A percentile compares a stretch with the other conserved stretches of the same genome.
These are phyloP conservation scores for Seriola dumerili DNA, from an alignment of 2,113 vertebrate genomes.

Conservation along the genomic window DNA sequence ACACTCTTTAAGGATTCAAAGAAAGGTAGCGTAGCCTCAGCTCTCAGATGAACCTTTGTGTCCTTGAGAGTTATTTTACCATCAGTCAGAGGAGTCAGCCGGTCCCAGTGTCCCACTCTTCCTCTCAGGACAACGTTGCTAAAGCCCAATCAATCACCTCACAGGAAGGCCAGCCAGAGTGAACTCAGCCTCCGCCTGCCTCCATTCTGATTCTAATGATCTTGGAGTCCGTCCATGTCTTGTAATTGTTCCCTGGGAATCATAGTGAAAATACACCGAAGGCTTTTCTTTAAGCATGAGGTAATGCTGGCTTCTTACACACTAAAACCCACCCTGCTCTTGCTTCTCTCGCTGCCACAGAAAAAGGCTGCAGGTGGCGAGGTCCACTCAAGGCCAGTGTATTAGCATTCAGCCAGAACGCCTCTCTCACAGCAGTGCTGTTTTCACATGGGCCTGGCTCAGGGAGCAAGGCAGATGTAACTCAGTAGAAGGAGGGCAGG, in stretches of 20 bases:
- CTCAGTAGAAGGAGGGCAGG: slow-evolving; percentile 53
- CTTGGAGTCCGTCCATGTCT: slow-evolving; percentile 63
- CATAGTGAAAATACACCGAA: slow-evolving; percentile 18
- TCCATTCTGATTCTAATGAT: slow-evolving; percentile 71
- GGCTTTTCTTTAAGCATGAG: slow-evolving; percentile 47
- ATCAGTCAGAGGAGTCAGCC: slow-evolving; percentile 45
- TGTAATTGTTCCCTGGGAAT: slow-evolving; percentile 58
- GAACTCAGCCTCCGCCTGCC: slow-evolving; percentile 49
- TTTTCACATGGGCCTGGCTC: slow-evolving; percentile 53
- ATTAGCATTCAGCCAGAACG: slow-evolving; percentile 60
- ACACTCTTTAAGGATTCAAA: slow-evolving; percentile 22
- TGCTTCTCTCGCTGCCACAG: slow-evolving; percentile 29
- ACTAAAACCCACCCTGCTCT: slow-evolving; percentile 17
- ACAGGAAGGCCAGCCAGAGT: slow-evolving; percentile 43
- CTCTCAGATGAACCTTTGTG: slow-evolving; percentile 41
- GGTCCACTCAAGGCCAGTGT: slow-evolving; percentile 42
- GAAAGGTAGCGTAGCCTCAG: slow-evolving; percentile 9
- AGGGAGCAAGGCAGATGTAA: slow-evolving; percentile 59
- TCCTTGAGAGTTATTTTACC: slow-evolving; percentile 49
- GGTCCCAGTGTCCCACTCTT: slow-evolving; percentile 22
- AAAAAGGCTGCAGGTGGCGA: slow-evolving; percentile 61
- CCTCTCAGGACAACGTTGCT: slow-evolving; percentile 19
- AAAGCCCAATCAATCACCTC: slow-evolving; percentile 63
- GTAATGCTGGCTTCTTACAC: slow-evolving; percentile 34
- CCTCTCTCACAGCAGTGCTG: slow-evolving; percentile 24